A percentile compares a stretch with the other conserved stretches of the same genome.
Evolutionary conservation across 2,888 invertebrate genomes (phyloP).

Genomic region (Blera fallax): DNA sequence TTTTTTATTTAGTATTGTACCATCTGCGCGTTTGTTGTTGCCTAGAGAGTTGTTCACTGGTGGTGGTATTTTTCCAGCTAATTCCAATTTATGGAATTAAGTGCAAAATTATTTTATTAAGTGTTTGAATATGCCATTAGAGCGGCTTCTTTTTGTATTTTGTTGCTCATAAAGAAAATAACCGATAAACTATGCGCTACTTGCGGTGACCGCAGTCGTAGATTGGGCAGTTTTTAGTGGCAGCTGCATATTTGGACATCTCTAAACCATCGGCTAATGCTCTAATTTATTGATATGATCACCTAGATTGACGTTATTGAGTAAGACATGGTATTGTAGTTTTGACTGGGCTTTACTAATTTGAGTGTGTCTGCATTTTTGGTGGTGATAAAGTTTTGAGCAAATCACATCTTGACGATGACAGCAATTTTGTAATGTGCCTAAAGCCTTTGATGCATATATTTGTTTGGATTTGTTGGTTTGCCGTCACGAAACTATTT

Average conservation of each 20-base stretch:
- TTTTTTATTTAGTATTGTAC: background rate
- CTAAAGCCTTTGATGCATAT: background rate
- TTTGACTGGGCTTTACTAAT: background rate
- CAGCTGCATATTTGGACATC: constrained; percentile 36
- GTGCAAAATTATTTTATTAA: constrained; percentile 71
- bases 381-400: background rate
- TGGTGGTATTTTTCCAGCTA: constrained; percentile 14
- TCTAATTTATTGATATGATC: constrained; percentile 61
- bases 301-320: constrained; percentile 22
- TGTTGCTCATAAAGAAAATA: constrained; percentile 56
- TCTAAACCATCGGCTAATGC: constrained; percentile 50
- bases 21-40: constrained; percentile 9
- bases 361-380: background rate
- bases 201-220: background rate
- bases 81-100: constrained; percentile 69
- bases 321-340: constrained; percentile 23
- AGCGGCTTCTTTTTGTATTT: constrained; percentile 56
- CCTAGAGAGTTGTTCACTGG: background rate
- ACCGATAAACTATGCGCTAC: constrained; percentile 12
- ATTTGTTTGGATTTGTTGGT: background rate
- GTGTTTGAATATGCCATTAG: constrained; percentile 69
- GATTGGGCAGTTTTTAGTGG: constrained; percentile 20
- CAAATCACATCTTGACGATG: background rate
- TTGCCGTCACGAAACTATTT: background rate
- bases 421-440: background rate